Conservation (phyloP, 2,113 vertebrate genomes). For the Xenopus borealis region DNA sequence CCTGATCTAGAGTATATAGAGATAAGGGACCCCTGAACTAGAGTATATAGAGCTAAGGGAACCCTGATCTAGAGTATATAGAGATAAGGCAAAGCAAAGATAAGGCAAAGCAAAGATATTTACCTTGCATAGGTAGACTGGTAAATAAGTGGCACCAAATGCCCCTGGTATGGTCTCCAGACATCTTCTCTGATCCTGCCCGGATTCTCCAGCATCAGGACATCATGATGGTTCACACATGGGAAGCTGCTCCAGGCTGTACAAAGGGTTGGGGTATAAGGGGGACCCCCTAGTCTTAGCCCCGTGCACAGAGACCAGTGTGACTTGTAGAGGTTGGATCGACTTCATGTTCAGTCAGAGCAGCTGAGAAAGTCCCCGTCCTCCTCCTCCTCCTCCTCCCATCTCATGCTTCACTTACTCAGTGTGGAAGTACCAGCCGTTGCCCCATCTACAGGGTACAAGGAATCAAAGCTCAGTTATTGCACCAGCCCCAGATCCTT, state of each 20-base stretch:
- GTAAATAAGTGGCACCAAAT: not conserved
- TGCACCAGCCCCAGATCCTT: not conserved
- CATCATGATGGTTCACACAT: not conserved
- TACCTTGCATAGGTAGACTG: slow-evolving; percentile 5
- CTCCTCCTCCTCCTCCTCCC: not conserved
- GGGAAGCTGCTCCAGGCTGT: too few relatives aligned
- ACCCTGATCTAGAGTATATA: too few relatives aligned
- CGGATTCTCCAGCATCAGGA: not conserved
- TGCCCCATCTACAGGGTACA: not conserved
- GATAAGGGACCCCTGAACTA: too few relatives aligned
- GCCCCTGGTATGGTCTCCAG: slow-evolving; percentile 5
- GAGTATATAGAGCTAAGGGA: too few relatives aligned
- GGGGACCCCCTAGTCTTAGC: not conserved
- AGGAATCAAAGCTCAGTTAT: not conserved
- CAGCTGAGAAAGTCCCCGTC: not conserved
- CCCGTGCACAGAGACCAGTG: not conserved
- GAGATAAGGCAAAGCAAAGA: too few relatives aligned
- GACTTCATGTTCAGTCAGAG: not conserved
- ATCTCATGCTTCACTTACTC: not conserved
- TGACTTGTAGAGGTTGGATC: not conserved
- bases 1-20: too few relatives aligned
- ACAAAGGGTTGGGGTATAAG: not conserved
- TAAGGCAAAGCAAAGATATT: not conserved
- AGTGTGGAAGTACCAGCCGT: not conserved
- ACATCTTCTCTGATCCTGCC: slow-evolving; percentile 24